These are phyloP conservation scores for Eulemur albifrons DNA, from an alignment of 2,797 vertebrate genomes.

Conservation along the genomic window DNA sequence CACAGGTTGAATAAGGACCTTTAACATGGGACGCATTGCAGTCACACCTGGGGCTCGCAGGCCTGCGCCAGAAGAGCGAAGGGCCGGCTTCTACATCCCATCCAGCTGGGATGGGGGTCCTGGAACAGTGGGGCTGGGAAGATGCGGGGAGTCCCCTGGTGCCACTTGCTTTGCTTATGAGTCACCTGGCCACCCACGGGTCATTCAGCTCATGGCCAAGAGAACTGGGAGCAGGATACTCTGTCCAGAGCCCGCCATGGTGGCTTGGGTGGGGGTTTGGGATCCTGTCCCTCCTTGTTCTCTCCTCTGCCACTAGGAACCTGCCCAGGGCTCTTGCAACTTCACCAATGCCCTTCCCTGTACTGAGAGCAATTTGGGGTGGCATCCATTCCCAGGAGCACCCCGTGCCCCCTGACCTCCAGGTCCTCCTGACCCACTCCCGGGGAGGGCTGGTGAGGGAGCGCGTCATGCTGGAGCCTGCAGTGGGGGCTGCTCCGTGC, in stretches of 20 bases:
- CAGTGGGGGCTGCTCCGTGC: neutral
- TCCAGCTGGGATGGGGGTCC: neutral
- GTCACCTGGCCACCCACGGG: fast-evolving
- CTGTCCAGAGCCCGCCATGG: fast-evolving
- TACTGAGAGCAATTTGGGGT: no score
- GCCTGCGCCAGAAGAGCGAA: fast-evolving
- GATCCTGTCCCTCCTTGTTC: fast-evolving
- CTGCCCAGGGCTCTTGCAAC: no score
- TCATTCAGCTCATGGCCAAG: fast-evolving
- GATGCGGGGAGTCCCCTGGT: fast-evolving
- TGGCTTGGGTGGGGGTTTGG: no score
- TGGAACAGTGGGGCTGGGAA: neutral
- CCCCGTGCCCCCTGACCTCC: no score
- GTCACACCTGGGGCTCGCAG: fast-evolving
- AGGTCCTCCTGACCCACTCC: fast-evolving
- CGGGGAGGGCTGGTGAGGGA: fast-evolving
- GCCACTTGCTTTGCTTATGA: fast-evolving
- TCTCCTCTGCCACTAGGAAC: fast-evolving
- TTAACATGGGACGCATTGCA: neutral
- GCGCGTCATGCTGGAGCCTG: neutral
- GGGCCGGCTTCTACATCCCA: fast-evolving
- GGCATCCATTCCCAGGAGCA: neutral
- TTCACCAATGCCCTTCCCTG: fast-evolving
- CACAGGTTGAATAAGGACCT: neutral
- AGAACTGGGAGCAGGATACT: fast-evolving